Conservation (phyloP, 2,888 invertebrate species). For the Himalopsyche kuldschensis region DNA sequence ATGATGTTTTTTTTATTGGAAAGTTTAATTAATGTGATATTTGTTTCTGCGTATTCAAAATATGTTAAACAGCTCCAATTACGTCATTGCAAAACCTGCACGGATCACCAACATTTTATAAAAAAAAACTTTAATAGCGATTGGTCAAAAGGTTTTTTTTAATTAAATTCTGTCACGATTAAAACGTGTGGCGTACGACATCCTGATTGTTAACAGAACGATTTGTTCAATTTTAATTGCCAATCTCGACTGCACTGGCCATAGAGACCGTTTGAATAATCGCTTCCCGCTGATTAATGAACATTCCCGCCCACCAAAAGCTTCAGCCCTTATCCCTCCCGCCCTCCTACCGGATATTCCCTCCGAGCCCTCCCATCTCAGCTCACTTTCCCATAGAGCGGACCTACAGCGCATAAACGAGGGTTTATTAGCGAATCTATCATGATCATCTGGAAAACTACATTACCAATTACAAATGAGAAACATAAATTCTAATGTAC, state of each 20-base stretch:
- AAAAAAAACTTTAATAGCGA: too few relatives aligned
- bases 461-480: background rate
- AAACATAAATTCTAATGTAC: background rate
- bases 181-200: too few relatives aligned
- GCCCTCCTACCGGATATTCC: slow-evolving; percentile 42
- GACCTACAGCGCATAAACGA: background rate
- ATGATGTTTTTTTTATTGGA: too few relatives aligned
- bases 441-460: background rate
- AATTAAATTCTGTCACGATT: too few relatives aligned
- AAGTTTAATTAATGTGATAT: too few relatives aligned
- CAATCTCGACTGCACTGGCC: background rate
- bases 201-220: too few relatives aligned
- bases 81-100: too few relatives aligned
- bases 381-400: background rate
- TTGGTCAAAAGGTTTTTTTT: too few relatives aligned
- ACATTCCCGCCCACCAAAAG: slow-evolving; percentile 45
- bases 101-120: too few relatives aligned
- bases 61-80: too few relatives aligned
- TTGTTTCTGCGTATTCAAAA: too few relatives aligned
- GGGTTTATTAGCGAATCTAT: background rate
- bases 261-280: slow-evolving; percentile 47
- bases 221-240: too few relatives aligned
- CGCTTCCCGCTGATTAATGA: slow-evolving; percentile 60
- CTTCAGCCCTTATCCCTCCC: slow-evolving; percentile 39
- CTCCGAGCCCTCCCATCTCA: slow-evolving; percentile 37